These are phyloP conservation scores for Nothobranchius kuhntae DNA, from an alignment of 2,113 vertebrate genomes.

Conservation along the genomic window DNA sequence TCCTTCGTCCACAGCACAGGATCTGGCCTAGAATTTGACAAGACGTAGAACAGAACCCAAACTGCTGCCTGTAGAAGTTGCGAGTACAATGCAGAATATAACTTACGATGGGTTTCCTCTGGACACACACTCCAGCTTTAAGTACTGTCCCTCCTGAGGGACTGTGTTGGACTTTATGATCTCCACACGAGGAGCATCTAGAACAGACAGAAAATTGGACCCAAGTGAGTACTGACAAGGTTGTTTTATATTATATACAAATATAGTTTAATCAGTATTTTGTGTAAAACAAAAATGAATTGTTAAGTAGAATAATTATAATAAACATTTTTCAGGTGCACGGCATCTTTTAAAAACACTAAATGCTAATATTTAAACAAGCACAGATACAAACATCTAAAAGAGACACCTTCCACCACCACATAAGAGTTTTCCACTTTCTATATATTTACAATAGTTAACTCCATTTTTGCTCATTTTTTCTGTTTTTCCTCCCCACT, in stretches of 20 bases:
- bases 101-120: conserved; percentile 99
- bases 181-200: conserved; percentile 95
- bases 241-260: background rate
- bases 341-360: no score
- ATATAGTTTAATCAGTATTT: no score
- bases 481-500: background rate
- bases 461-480: background rate
- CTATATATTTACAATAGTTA: background rate
- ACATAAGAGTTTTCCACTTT: no score
- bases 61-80: background rate
- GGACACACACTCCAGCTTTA: conserved; percentile 95
- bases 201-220: conserved; percentile 35
- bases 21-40: conserved; percentile 84
- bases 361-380: background rate
- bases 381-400: no score
- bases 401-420: no score
- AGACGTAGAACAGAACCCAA: conserved; percentile 10
- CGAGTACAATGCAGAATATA: background rate
- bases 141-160: conserved; percentile 94
- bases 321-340: no score
- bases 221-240: background rate
- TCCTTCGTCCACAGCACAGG: conserved; percentile 97
- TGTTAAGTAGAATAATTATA: no score
- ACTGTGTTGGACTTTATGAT: conserved; percentile 87
- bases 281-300: no score